A percentile compares a stretch with the other conserved stretches of the same genome.
Conservation (phyloP, 1,140 invertebrate species). For the Aethina tumida region DNA sequence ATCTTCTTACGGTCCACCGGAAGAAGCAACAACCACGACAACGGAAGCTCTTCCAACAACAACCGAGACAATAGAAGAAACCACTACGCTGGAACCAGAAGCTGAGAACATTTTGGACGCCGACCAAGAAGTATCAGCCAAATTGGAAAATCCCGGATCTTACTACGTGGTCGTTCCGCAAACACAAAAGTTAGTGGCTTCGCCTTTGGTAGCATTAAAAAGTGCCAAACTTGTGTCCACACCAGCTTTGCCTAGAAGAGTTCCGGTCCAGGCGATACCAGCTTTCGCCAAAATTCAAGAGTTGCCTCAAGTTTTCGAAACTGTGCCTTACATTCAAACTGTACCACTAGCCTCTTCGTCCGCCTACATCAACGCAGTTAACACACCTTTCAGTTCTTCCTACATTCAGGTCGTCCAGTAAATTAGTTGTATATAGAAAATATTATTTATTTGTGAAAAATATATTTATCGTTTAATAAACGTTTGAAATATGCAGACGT, state of each 20-base stretch:
- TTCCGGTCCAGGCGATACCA: constrained; percentile 18
- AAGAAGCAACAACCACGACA: constrained; percentile 19
- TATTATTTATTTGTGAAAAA: too few species aligned
- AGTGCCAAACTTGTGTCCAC: constrained; percentile 6
- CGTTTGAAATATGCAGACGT: too few species aligned
- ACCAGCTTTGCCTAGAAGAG: constrained; percentile 4
- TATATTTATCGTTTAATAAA: too few species aligned
- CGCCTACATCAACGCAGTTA: constrained; percentile 15
- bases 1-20: constrained; percentile 24
- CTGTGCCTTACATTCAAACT: constrained; percentile 7
- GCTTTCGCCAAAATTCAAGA: constrained; percentile 21
- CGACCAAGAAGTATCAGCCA: constrained; percentile 12
- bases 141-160: constrained; percentile 10
- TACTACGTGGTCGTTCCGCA: constrained; percentile 19
- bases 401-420: constrained; percentile 25
- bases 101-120: constrained; percentile 17
- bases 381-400: constrained; percentile 22
- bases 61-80: constrained; percentile 14
- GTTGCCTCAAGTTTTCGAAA: constrained; percentile 9
- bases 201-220: constrained; percentile 1
- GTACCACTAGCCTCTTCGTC: constrained; percentile 11
- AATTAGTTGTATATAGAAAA: too few species aligned
- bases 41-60: constrained; percentile 18
- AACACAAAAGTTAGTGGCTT: constrained; percentile 12
- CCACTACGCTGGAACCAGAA: constrained; percentile 16